phyloP scores from a whole-genome alignment of 2,113 vertebrate genomes.

The Trogon surrucura region DNA sequence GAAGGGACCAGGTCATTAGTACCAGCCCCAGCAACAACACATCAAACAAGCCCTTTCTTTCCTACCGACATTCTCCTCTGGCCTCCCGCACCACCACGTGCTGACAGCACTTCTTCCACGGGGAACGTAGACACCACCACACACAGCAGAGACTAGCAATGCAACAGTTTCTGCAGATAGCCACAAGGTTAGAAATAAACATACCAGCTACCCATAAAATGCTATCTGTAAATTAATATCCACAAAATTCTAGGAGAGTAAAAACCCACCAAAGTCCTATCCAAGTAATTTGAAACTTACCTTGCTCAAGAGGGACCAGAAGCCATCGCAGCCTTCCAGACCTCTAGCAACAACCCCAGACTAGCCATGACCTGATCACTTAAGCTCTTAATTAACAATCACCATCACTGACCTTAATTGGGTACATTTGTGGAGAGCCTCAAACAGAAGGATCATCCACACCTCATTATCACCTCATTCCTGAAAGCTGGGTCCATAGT shows the following conservation, averaged over 20 bases:
- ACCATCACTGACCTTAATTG: neutral
- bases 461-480: neutral
- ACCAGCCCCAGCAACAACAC: neutral
- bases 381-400: neutral
- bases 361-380: neutral
- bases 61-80: neutral
- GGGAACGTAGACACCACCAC: neutral
- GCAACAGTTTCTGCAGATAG: neutral
- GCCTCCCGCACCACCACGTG: neutral
- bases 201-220: neutral
- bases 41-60: neutral
- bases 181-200: neutral
- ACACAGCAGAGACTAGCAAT: neutral
- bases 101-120: neutral
- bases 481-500: neutral
- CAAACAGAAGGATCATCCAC: neutral
- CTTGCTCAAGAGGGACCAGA: neutral
- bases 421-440: neutral
- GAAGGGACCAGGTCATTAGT: rapidly evolving
- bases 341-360: rapidly evolving
- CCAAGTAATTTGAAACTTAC: neutral
- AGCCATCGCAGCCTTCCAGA: neutral
- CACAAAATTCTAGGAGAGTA: neutral
- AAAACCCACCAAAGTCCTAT: rapidly evolving
- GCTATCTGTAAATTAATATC: neutral